Evolutionary conservation across 2,888 invertebrate species (phyloP).

Genomic region (Spilarctia lutea): DNA sequence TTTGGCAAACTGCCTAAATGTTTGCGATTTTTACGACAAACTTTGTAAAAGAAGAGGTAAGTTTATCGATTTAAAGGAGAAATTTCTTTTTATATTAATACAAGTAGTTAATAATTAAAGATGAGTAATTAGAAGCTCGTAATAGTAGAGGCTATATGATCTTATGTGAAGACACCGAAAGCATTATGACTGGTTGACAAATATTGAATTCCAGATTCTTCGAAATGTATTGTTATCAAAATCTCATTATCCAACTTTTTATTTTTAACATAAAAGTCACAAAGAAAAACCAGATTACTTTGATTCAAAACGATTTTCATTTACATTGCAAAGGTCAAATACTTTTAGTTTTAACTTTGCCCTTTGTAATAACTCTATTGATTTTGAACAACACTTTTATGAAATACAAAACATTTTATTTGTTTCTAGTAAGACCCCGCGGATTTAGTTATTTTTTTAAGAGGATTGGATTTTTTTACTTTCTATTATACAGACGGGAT

Average conservation of each 20-base stretch:
- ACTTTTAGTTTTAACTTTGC: background rate
- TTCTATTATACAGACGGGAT: no score
- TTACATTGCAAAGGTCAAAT: background rate
- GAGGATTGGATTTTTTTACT: no score
- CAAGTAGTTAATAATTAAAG: background rate
- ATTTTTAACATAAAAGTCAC: background rate
- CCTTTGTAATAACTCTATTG: background rate
- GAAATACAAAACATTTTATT: no score
- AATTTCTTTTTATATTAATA: background rate
- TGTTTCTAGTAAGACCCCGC: no score
- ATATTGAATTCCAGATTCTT: background rate
- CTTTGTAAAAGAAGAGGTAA: background rate
- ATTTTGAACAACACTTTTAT: no score
- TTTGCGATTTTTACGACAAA: background rate
- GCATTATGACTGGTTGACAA: background rate
- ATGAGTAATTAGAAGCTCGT: background rate
- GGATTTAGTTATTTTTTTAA: no score
- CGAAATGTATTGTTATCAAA: background rate
- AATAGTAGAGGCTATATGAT: background rate
- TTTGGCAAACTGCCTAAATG: background rate
- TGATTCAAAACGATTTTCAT: background rate
- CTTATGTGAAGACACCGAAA: no score
- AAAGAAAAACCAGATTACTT: background rate
- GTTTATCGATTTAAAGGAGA: background rate
- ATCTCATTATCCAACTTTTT: background rate